Evolutionary conservation across 2,113 vertebrate species (phyloP).

Genomic region (Tupaia tana): DNA sequence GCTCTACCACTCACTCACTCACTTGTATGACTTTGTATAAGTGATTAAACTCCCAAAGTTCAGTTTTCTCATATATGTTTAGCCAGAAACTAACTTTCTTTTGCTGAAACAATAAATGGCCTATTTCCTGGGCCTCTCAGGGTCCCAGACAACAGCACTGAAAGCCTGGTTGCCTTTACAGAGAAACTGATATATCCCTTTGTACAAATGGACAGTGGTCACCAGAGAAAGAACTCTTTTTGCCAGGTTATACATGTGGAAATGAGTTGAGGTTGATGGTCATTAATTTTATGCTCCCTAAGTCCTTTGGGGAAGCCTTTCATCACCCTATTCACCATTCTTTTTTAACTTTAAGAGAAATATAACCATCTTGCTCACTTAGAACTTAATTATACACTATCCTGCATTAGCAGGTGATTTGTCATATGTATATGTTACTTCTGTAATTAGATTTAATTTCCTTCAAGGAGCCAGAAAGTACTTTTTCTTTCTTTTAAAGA

Average conservation of each 20-base stretch:
- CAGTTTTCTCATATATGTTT: background rate
- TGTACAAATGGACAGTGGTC: background rate
- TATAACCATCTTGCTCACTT: constrained; percentile 4
- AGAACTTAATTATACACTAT: constrained; percentile 25
- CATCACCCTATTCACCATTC: background rate
- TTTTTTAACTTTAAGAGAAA: constrained; percentile 45
- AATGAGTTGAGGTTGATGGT: background rate
- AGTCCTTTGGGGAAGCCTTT: background rate
- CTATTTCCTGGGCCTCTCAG: background rate
- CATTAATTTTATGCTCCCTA: background rate
- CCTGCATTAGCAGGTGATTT: background rate
- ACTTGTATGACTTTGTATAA: background rate
- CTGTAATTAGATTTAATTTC: constrained; percentile 45
- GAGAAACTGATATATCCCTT: background rate
- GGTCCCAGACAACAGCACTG: background rate
- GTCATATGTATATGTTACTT: background rate
- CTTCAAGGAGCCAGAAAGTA: background rate
- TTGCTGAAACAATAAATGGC: background rate
- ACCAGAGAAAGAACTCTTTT: background rate
- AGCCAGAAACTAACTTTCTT: background rate
- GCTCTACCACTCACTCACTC: background rate
- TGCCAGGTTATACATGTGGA: background rate
- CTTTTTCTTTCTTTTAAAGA: background rate
- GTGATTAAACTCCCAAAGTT: constrained; percentile 17
- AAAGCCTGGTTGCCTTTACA: background rate